Conservation (phyloP, 2,797 vertebrate genomes). For the Scolopax rusticola region DNA sequence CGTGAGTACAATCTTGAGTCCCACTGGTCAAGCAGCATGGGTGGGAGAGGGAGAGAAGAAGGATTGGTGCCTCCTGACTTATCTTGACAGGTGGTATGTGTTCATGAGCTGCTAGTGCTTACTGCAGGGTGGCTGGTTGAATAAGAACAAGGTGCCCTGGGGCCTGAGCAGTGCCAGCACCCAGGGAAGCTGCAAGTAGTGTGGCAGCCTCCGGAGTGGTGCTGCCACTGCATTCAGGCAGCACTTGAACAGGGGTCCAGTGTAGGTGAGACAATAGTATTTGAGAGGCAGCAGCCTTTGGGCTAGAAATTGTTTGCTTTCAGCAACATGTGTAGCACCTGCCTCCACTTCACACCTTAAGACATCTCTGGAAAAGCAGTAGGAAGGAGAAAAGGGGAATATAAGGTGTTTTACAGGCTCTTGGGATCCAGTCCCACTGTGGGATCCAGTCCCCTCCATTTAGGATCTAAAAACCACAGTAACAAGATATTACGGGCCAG, state of each 20-base stretch:
- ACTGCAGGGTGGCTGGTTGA: background rate
- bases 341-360: background rate
- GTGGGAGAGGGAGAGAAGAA: background rate
- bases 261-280: background rate
- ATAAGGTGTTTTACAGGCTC: background rate
- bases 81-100: fast-evolving
- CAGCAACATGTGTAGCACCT: background rate
- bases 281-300: background rate
- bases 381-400: background rate
- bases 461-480: background rate
- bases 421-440: background rate
- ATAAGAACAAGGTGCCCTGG: background rate
- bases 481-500: background rate
- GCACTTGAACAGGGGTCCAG: background rate
- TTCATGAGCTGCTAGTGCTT: background rate
- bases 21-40: background rate
- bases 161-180: background rate
- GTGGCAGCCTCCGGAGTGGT: background rate
- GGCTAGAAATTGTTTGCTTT: background rate
- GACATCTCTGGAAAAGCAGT: background rate
- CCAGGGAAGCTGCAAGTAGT: background rate
- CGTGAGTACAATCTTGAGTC: fast-evolving
- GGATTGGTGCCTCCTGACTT: background rate
- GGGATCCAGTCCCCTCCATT: background rate
- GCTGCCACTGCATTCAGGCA: background rate